Base-by-base conservation (phyloP, 2,888 invertebrate genomes). In the Drosophila austrosaltans region DNA sequence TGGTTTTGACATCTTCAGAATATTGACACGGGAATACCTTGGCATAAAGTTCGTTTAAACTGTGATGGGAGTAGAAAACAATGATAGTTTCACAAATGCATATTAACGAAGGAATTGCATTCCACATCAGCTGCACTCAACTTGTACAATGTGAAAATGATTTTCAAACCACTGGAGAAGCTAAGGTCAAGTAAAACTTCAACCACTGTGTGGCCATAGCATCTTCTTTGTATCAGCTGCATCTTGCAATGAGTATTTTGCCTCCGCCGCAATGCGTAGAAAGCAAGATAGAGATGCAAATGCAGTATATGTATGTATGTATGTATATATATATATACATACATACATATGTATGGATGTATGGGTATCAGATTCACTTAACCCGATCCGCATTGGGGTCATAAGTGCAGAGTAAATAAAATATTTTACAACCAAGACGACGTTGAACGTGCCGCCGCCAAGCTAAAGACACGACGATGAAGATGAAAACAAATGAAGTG, bases 371-470 rank as follows among this genome's bases (percentile, higher is more conserved):
- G 87, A 86, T 88, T 87, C 84, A 86, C 82, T 86, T 86, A 88
- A 88, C 79, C 82, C 89, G 75, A 81, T 81, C 87, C 76, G 77
- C 85, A 80, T 85, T 80, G 87, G 77, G 88, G 85, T 88, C 85
- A 85, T 81, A 86, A 88, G 85, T 83, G 87, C 88, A 85, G 78
- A 79, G 88, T 85, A 85, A 85, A 85, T 85, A 85, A 85, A 86
- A 83, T 77, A 88, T 83, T 83, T 80, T 82, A 66, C 60, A 66
- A 77, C 75, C 73, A 79, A 63, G 70, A 66, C 72, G 65, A 70
- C 69, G 22, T 48, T 12, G 75, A 73, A 67, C 74, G 74, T 74
- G 74, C 74, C 74, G 64, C 67, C 62, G 39, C 48, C 63, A 63
- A 73, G 44, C 53, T n/a, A 20, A 10, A 30, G 10, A 22, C 12